Percentiles rank a stretch among this genome's conserved stretches.
These are phyloP conservation scores for Brachionus koreanus DNA, from an alignment of 1,140 invertebrate genomes.

Conservation along the genomic window DNA sequence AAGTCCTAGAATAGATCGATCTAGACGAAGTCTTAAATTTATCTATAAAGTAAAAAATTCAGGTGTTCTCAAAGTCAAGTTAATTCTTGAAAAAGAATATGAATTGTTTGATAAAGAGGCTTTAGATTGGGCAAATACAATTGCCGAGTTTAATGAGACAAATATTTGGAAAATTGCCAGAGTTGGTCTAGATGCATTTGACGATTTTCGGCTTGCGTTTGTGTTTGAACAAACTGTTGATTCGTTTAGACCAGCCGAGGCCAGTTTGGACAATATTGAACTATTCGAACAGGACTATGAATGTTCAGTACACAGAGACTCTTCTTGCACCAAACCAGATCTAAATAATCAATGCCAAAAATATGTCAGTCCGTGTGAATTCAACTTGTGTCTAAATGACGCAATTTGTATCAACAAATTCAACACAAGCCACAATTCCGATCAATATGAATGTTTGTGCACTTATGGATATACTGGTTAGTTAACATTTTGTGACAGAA, in stretches of 20 bases:
- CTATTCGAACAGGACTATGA: constrained; percentile 38
- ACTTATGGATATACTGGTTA: constrained; percentile 27
- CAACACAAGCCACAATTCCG: background rate
- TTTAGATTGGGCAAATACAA: background rate
- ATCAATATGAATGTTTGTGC: constrained; percentile 33
- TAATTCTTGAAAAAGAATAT: constrained; percentile 22
- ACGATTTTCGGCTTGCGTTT: constrained; percentile 12
- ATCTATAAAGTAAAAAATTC: background rate
- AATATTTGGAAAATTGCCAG: background rate
- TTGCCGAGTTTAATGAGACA: background rate
- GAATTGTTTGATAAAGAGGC: background rate
- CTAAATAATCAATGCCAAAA: background rate
- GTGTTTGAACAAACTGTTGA: background rate
- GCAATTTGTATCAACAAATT: constrained; percentile 30
- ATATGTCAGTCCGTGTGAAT: constrained; percentile 26
- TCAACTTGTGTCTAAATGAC: constrained; percentile 27
- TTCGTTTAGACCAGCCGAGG: background rate
- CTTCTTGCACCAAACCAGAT: background rate
- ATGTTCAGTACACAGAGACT: background rate
- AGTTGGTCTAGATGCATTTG: background rate
- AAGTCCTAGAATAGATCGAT: constrained; percentile 3
- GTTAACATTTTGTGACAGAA: background rate
- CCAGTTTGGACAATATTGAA: constrained; percentile 37
- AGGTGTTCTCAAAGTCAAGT: background rate
- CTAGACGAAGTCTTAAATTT: background rate